Base-by-base conservation (phyloP, 2,888 invertebrate species). In the Nipponacmea schrenckii region DNA sequence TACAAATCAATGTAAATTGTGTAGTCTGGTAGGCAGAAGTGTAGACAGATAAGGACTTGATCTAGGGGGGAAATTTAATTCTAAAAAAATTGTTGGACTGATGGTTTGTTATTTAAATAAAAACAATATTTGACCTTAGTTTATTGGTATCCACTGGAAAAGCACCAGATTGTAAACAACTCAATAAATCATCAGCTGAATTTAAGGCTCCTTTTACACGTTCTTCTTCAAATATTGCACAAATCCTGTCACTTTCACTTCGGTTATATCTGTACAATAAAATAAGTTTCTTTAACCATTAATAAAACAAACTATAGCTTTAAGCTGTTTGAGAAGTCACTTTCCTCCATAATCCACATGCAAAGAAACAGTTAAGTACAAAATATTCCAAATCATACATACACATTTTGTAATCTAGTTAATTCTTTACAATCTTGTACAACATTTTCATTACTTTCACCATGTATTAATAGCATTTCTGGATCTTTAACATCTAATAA, bases 401-500 rank as follows among this genome's bases (percentile, higher is more conserved):
- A 87, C 86, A 83, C 75, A 31, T 75, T 67, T 69, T 86, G 84
- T 17, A 87, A 80, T 44, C 86, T 77, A 20, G 81, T 77, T 12
- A 87, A 79, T 70, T 87, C 86, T 69, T 83, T 82, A 72, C 86
- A 85, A 72, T 86, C 83, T 27, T 80, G 79, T 14, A 83, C 69
- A 67, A 81, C 83, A 62, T 80, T 78, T 7, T 82, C 80, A 45
- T 83, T 75, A 56, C 74, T 78, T 63, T 82, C 84, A 7, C 84
- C 85, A 48, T 76, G 72, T 7, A 86, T 78, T 39, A 85, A 74
- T 46, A 83, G 69, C 31, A 77, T 80, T 48, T 84, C 83, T 17
- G 86, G 86, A 65, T 84, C 81, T 69, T 82, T 85, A 14, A 85
- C 78, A 71, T 87, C 86, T 56, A 87, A 71, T 62, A 87, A 77